Base-by-base conservation (phyloP, 2,888 invertebrate species). In the Galerucella pusilla region DNA sequence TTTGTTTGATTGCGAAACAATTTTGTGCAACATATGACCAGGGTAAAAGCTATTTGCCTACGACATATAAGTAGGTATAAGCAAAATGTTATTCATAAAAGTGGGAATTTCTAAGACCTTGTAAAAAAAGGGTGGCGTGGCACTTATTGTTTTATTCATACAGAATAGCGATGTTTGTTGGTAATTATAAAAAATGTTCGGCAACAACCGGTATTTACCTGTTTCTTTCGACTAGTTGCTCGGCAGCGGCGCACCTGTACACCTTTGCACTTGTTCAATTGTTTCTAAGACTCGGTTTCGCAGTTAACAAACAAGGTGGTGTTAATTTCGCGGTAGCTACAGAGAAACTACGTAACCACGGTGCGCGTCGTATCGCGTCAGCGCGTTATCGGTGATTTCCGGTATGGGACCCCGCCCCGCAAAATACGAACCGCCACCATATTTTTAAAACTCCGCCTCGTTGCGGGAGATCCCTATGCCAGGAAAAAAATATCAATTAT, bases 381-480 rank as follows among this genome's bases (percentile, higher is more conserved):
- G 84, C 83, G 85, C 84, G 84, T 82, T 82, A 83, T 80, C 83
- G 83, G 79, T 79, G 73, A 85, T 83, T 85, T 85, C 85, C 85
- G 85, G 83, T 85, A 85, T 85, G 86, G 85, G 85, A 85, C 84
- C 80, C 81, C 80, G 80, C 81, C 85, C 85, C 83, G 82, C 70
- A 28, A 81, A 83, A 65, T 46, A 81, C 82, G 81, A 81, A 79
- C 81, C 83, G 83, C 83, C 80, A 82, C 84, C 84, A 85, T 85
- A 84, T 86, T 86, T 86, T 85, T 85, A 84, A 84, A 85, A 85
- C 86, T 85, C 86, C 86, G 86, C 86, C 86, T 86, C 81, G 81
- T 79, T 78, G 80, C 80, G 80, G 83, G 81, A 71, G 71, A 75
- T 75, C 75, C 66, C 82, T 60, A 59, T 67, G n/a, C 83, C 83